phyloP scores from a whole-genome alignment of 2,888 invertebrate species.

The Torymus texanus region DNA sequence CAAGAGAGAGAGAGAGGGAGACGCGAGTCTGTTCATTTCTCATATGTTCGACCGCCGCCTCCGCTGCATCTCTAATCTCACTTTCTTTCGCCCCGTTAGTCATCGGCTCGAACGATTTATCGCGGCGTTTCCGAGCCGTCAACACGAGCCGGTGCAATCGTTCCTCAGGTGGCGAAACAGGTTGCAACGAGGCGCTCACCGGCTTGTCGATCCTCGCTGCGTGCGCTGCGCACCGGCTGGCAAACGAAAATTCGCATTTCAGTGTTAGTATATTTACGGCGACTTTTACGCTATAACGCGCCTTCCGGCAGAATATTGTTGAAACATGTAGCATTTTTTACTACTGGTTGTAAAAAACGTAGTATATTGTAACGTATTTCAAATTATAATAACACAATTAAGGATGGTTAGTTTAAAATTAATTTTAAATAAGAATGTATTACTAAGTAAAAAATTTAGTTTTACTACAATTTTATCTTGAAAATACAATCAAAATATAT shows the following conservation, averaged over 20 bases:
- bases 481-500: too few species aligned
- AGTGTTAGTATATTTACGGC: conserved; percentile 1
- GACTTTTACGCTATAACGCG: neutral
- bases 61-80: conserved; percentile 30
- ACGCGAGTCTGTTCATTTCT: conserved; percentile 5
- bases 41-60: too few species aligned
- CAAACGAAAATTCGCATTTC: conserved; percentile 5
- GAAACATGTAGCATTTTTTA: too few species aligned
- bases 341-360: too few species aligned
- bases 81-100: conserved; percentile 41
- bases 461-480: too few species aligned
- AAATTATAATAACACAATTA: too few species aligned
- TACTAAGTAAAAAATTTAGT: too few species aligned
- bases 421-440: too few species aligned
- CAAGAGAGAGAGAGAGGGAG: too few species aligned
- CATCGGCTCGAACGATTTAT: conserved; percentile 54
- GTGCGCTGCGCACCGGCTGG: neutral
- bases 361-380: too few species aligned
- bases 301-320: too few species aligned
- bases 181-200: conserved; percentile 47
- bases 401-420: too few species aligned
- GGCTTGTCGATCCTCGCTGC: conserved; percentile 9
- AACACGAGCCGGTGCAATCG: conserved; percentile 51
- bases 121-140: conserved; percentile 53
- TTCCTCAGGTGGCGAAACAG: conserved; percentile 57